Evolutionary conservation across 2,888 invertebrate genomes (phyloP), one percentile per base, ranked within the genome.

Genomic region (Lagria hirta): DNA sequence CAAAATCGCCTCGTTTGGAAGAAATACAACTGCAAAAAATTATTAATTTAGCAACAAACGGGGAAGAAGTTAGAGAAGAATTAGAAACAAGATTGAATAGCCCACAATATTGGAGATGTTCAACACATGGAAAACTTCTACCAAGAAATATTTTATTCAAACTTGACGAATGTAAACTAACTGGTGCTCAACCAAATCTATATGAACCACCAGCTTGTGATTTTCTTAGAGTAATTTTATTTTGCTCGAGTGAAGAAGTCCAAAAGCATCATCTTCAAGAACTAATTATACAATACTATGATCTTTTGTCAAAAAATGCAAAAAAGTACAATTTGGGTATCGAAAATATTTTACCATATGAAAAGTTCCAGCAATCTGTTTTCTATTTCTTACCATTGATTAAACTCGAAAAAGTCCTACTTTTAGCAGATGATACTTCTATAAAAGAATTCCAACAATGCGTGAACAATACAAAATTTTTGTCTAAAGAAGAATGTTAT

Each of bases 401-500:
- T 8, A 51, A 54, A 43, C 10, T 55, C 16, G 44, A 52, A 48
- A 43, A n/a, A n/a, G n/a, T n/a, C n/a, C n/a, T n/a, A n/a, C n/a
- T n/a, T n/a, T n/a, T n/a, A n/a, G n/a, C n/a, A n/a, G n/a, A n/a
- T n/a, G n/a, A n/a, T n/a, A n/a, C n/a, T n/a, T n/a, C n/a, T n/a
- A n/a, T 43, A 12, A 24, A n/a, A 7, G 51, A 49, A 34, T 15
- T 52, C 6, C 32, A 47, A 35, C 24, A 35, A 20, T 33, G 30
- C 7, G 13, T 46, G 13, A 17, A 22, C 2, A 30, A 18, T 43
- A 49, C 53, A 3, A 21, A 37, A 8, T 23, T 61, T 24, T 48
- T n/a, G n/a, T n/a, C 52, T 8, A 43, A 43, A 30, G 58, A 62
- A 49, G 61, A 62, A 43, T 56, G 55, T 34, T 55, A 55, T 32